phyloP scores from a whole-genome alignment of 1,140 invertebrate genomes.

The Plodia interpunctella region DNA sequence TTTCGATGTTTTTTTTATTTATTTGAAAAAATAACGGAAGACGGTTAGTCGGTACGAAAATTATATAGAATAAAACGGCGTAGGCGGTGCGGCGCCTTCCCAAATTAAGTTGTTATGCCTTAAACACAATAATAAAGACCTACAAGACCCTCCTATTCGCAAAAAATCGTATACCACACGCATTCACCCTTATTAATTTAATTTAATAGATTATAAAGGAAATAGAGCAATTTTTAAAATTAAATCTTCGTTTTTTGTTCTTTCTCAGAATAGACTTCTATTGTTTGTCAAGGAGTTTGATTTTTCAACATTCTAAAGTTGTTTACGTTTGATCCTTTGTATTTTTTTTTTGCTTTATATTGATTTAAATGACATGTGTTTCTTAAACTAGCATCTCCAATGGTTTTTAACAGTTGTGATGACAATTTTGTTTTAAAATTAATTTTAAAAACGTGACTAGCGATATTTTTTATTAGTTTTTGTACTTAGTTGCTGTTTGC shows the following conservation, averaged over 20 bases:
- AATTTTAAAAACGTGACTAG: neutral
- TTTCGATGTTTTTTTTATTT: constrained; percentile 33
- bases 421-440: neutral
- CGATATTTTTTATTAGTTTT: neutral
- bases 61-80: constrained; percentile 69
- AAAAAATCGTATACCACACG: constrained; percentile 65
- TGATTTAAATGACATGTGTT: constrained; percentile 2
- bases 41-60: constrained; percentile 51
- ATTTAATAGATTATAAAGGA: constrained; percentile 59
- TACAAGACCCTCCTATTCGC: constrained; percentile 59
- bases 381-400: neutral
- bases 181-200: constrained; percentile 51
- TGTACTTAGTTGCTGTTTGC: neutral
- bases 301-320: neutral
- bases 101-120: constrained; percentile 70
- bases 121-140: constrained; percentile 59
- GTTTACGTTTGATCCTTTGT: neutral
- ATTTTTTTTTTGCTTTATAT: neutral
- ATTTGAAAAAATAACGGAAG: constrained; percentile 43
- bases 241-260: neutral
- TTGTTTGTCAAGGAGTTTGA: constrained; percentile 1
- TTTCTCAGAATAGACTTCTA: neutral
- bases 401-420: neutral
- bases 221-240: constrained; percentile 46
- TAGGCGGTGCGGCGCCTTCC: constrained; percentile 61